phyloP scores from a whole-genome alignment of 2,797 vertebrate genomes.

The Craterocephalus amniculus region DNA sequence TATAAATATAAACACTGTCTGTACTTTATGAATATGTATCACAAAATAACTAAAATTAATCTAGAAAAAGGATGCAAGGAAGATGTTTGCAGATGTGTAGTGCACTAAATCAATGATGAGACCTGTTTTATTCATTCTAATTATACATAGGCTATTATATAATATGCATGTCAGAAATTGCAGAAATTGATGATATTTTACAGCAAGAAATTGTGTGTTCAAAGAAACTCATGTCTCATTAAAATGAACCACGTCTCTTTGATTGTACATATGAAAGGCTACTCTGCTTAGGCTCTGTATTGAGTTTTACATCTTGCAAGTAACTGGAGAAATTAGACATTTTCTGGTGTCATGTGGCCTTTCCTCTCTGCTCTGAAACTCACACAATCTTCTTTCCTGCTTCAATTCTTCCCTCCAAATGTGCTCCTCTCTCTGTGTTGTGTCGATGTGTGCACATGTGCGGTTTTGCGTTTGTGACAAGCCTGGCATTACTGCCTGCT shows the following conservation, averaged over 20 bases:
- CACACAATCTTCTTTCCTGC: neutral
- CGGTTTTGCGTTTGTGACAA: conserved; percentile 47
- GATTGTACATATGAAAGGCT: neutral
- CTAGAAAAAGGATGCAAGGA: neutral
- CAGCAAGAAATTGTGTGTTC: neutral
- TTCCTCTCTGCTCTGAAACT: neutral
- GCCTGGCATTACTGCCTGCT: conserved; percentile 53
- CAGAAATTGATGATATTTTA: neutral
- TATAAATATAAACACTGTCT: neutral
- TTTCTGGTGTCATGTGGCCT: neutral
- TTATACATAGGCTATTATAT: neutral
- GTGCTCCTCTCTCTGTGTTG: neutral
- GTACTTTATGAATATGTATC: neutral
- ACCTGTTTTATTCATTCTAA: neutral
- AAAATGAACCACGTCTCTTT: neutral
- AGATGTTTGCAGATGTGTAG: neutral
- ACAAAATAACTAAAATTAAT: neutral
- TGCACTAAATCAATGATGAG: neutral
- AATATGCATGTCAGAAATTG: neutral
- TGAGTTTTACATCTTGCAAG: neutral
- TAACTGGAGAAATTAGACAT: neutral
- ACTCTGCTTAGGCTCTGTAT: neutral
- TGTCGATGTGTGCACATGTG: conserved; percentile 9
- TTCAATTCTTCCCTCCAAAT: conserved; percentile 5
- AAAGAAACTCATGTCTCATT: neutral